Conservation (phyloP, 2,797 vertebrate species). For the Pseudotriccus pelzelni region DNA sequence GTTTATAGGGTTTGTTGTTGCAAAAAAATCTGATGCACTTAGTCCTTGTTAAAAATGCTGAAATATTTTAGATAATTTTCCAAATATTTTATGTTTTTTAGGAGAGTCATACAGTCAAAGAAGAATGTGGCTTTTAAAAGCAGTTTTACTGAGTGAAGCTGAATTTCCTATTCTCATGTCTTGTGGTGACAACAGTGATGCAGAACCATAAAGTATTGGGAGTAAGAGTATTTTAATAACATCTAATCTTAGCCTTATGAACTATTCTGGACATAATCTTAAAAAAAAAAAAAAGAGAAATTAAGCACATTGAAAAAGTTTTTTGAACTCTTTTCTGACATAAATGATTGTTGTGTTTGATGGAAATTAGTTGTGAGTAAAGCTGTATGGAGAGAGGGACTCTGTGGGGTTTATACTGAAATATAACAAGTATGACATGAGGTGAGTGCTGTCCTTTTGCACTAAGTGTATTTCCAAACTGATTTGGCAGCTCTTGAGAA, state of each 20-base stretch:
- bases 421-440: background rate
- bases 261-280: background rate
- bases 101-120: background rate
- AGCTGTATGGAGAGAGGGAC: background rate
- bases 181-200: constrained; percentile 15
- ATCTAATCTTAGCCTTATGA: background rate
- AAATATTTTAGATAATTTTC: background rate
- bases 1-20: background rate
- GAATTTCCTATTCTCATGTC: background rate
- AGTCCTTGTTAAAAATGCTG: background rate
- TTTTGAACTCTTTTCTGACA: constrained; percentile 4
- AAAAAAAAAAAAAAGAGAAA: background rate
- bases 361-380: background rate
- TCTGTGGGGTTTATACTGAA: background rate
- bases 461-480: background rate
- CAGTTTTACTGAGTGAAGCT: background rate
- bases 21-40: fast-evolving
- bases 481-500: background rate
- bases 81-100: background rate
- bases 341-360: background rate
- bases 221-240: constrained; percentile 31
- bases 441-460: background rate
- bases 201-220: constrained; percentile 32
- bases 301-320: constrained; percentile 15
- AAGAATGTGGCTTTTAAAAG: background rate